Base-by-base conservation (phyloP, 2,113 vertebrate species). In the Verasper variegatus region DNA sequence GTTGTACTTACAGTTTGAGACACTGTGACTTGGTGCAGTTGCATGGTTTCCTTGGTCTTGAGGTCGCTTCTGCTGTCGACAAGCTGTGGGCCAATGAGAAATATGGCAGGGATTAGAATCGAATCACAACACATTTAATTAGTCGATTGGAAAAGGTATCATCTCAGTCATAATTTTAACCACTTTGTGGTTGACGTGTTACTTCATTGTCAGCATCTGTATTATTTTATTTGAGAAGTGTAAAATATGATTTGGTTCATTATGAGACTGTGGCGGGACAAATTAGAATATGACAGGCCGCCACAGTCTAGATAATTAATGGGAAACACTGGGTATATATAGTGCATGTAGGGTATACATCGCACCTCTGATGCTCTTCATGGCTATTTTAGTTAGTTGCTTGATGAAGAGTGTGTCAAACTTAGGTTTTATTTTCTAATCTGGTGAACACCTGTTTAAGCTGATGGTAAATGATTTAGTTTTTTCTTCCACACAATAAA, bases 1-100 rank as follows among this genome's bases (percentile, higher is more conserved):
- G 40, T 40, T 26, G 3, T 77, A 98, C 98, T 97, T 94, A 99
- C 98, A 99, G 83, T 91, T 99, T 99, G 80, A 99, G 94, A 90
- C 98, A 99, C 42, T 99, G 94, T 0, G 98, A 99, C 89, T 99
- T 99, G 59, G 98, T 99, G 94, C 98, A 99, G 90, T 99, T 99
- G 85, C 98, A 99, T 0, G 98, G 98, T 89, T 99, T 99, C 86
- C 98, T 95, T 21, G 96, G 98, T 17, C 98, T 95, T 31, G 96
- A 97, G 47, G 96, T 94, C 21, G 97, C 93, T 74, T 99, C 98
- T 24, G 96, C 94, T 26, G 98, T 84, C 52, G 97, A 96, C 63
- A 94, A 84, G 47, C 95, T 95, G 79, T 1, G 35, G 79, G 45
- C 12, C 13, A 42, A 59, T 1, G 1, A 54, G 68, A 0, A 31